Evolutionary conservation across 2,113 vertebrate species (phyloP).

Genomic region (Boulengeromyrus knoepffleri): DNA sequence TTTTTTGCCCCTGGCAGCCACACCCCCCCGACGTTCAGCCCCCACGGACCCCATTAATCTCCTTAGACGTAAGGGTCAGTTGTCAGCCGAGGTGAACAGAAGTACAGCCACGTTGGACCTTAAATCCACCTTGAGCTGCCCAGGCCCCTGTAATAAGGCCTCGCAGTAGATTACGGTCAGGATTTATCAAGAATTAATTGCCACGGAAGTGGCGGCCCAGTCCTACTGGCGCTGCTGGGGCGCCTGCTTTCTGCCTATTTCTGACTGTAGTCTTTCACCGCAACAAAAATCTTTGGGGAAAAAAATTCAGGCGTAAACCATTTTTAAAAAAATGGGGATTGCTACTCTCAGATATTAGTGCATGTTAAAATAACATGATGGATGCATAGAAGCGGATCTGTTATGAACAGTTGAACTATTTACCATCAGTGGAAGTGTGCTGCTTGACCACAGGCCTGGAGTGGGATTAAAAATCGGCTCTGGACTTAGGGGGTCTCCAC

Average conservation of each 20-base stretch:
- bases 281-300: neutral
- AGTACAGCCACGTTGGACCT: neutral
- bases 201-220: neutral
- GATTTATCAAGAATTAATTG: constrained; percentile 7
- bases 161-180: neutral
- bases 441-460: neutral
- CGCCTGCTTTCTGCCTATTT: neutral
- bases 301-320: neutral
- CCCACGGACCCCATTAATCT: neutral
- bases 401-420: neutral
- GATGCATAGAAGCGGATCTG: neutral
- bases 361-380: neutral
- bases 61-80: neutral
- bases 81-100: constrained; percentile 1
- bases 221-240: neutral
- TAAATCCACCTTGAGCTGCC: constrained; percentile 18
- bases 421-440: neutral
- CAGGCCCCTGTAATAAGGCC: neutral
- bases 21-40: neutral
- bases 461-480: neutral
- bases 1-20: neutral
- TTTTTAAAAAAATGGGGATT: neutral
- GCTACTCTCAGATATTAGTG: neutral
- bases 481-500: neutral
- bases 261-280: neutral